Conservation (phyloP, 2,888 invertebrate species). For the Eurois occulta region DNA sequence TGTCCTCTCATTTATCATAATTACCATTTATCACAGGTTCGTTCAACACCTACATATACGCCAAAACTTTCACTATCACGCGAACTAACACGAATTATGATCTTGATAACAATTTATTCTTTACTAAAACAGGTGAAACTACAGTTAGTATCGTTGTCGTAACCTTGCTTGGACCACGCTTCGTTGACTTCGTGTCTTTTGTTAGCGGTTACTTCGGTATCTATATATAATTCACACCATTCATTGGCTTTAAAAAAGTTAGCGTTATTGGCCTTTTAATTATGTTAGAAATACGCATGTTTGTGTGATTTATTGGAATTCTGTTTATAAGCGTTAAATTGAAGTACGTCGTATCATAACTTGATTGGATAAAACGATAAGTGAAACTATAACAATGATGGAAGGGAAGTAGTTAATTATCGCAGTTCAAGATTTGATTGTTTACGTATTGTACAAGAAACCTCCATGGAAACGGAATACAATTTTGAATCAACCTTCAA, state of each 20-base stretch:
- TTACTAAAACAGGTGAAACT: slow-evolving; percentile 77
- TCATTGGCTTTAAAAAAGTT: slow-evolving; percentile 63
- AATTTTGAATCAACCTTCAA: slow-evolving; percentile 32
- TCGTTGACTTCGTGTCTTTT: slow-evolving; percentile 74
- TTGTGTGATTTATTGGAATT: slow-evolving; percentile 32
- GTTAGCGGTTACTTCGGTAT: slow-evolving; percentile 72
- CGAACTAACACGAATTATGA: slow-evolving; percentile 70
- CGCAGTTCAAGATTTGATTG: slow-evolving; percentile 35
- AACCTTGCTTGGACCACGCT: slow-evolving; percentile 80
- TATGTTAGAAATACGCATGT: slow-evolving; percentile 46
- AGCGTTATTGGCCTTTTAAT: slow-evolving; percentile 62
- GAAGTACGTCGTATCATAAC: slow-evolving; percentile 10
- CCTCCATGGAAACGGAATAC: slow-evolving; percentile 29
- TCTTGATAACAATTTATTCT: slow-evolving; percentile 71
- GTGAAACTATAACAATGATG: slow-evolving; percentile 47
- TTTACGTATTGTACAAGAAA: slow-evolving; percentile 31
- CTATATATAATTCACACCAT: slow-evolving; percentile 70
- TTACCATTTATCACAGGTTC: slow-evolving; percentile 28
- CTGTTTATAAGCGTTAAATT: slow-evolving; percentile 22
- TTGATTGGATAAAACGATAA: slow-evolving; percentile 40
- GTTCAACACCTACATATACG: slow-evolving; percentile 32
- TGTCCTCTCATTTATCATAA: slow-evolving; percentile 20
- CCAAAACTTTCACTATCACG: slow-evolving; percentile 79
- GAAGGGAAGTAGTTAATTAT: slow-evolving; percentile 42
- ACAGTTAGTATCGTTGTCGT: slow-evolving; percentile 70